Conservation (phyloP, 2,888 invertebrate species). For the Drosophila nr. medialis region DNA sequence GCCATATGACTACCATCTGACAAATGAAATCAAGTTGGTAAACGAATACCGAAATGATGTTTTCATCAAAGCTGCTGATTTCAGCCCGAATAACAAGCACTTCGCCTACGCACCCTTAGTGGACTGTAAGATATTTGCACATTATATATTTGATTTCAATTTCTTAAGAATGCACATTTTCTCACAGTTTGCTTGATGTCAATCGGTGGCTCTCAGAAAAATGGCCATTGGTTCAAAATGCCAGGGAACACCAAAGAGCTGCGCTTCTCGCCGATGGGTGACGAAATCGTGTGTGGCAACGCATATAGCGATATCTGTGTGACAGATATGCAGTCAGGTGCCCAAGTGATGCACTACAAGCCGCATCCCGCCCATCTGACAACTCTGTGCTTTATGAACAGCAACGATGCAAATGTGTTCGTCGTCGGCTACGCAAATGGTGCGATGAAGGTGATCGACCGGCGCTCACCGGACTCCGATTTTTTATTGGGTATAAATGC, state of each 20-base stretch:
- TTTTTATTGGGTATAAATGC: rapidly evolving
- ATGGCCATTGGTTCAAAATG: rapidly evolving
- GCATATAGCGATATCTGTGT: rapidly evolving
- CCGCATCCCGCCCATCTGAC: rapidly evolving
- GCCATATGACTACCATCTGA: rapidly evolving
- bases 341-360: rapidly evolving
- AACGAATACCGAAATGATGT: too few species aligned
- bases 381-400: rapidly evolving
- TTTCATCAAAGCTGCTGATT: rapidly evolving
- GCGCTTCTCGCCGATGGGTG: too few species aligned
- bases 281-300: neutral
- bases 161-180: neutral
- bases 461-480: neutral
- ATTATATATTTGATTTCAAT: neutral
- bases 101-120: neutral
- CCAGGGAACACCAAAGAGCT: rapidly evolving
- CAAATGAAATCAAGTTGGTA: neutral
- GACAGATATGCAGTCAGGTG: rapidly evolving
- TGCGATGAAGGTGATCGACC: neutral
- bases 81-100: neutral
- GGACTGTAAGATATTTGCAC: neutral
- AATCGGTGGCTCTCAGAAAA: rapidly evolving
- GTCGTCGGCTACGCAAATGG: neutral
- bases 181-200: neutral
- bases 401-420: neutral